phyloP scores from a whole-genome alignment of 2,797 vertebrate species.

The Mallotus villosus region DNA sequence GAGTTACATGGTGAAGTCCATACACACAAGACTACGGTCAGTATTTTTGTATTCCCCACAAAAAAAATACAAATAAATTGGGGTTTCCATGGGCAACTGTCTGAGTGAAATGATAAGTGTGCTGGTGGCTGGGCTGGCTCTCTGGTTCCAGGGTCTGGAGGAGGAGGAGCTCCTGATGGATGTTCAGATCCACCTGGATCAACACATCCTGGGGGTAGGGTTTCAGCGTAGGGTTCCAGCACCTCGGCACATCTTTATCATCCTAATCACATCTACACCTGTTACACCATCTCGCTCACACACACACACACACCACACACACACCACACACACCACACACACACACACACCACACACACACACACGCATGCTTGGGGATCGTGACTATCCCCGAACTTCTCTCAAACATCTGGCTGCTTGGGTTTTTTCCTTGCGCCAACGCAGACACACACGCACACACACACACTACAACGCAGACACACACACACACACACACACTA shows the following conservation, averaged over 20 bases:
- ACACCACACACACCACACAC: not conserved
- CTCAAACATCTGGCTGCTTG: slow-evolving; percentile 59
- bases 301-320: not conserved
- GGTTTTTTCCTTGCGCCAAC: not conserved
- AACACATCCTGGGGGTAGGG: not conserved
- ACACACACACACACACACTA: no score
- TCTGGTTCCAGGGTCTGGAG: not conserved
- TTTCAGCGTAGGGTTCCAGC: no score
- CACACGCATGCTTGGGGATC: not conserved
- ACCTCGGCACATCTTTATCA: slow-evolving; percentile 34
- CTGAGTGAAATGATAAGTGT: no score
- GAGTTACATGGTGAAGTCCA: slow-evolving; percentile 8
- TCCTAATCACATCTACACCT: slow-evolving; percentile 49
- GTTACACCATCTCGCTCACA: not conserved
- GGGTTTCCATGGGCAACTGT: no score
- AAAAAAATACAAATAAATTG: no score
- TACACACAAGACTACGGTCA: not conserved
- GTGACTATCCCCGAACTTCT: slow-evolving; percentile 18
- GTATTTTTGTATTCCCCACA: no score
- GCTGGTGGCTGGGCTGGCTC: no score
- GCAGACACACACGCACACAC: no score
- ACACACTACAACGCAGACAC: no score
- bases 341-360: not conserved
- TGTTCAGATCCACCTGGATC: not conserved
- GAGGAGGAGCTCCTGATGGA: not conserved